Evolutionary conservation across 2,113 vertebrate genomes (phyloP), one percentile per base, ranked within the genome.

Genomic region (Osmerus mordax): DNA sequence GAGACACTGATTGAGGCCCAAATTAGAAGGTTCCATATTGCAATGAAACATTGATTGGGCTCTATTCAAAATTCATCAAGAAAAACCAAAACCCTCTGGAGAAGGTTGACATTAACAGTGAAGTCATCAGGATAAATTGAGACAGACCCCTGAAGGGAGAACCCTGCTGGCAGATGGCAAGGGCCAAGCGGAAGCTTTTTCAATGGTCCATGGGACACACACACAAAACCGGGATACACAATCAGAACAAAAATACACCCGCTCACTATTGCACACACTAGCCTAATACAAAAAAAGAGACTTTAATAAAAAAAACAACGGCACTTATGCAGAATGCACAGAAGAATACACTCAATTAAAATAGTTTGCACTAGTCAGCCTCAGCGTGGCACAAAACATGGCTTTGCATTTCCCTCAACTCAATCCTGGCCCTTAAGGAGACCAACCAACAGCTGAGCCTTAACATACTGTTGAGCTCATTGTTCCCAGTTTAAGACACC

Each of bases 31-130:
- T 28, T 78, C 78, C 85, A 87, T 80, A 78, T 61, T 84, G 75
- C 36, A 12, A 85, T 90, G 79, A 89, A 89, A 89, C 74, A 87
- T 86, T 90, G 76, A 90, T 89, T 68, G 74, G 79, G 63, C 74
- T 71, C 74, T 66, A 81, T 85, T 83, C 73, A 84, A 86, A 84
- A 87, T 87, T 68, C 69, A 79, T 86, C 71, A 64, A n/a, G 51
- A 23, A 23, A 71, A n/a, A 25, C 3, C 8, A 0, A 6, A 51
- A 15, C 6, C 72, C 71, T 56, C 68, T 47, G 29, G 47, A 68
- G 71, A 71, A 63, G 75, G 54, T 61, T 58, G 32, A 66, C 51
- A 70, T 73, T 78, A 77, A 23, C 64, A 79, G 71, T 61, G 68
- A 84, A 79, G 74, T 64, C 73, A 74, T 81, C 67, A 75, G 66